phyloP scores from a whole-genome alignment of 2,113 vertebrate genomes.

The Microtus richardsoni region DNA sequence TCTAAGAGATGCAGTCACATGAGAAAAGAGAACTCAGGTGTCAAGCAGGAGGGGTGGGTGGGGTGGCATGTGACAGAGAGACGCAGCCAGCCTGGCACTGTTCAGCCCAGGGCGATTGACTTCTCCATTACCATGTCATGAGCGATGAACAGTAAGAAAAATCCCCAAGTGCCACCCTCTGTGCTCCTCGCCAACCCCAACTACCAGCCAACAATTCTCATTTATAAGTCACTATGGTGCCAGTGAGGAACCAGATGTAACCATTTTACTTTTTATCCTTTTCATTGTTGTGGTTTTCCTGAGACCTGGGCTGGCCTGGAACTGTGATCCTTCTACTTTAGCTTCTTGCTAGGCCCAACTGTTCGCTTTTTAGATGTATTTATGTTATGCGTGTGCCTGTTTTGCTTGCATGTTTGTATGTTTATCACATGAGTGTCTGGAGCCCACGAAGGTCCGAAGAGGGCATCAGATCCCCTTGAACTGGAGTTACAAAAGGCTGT shows the following conservation, averaged over 20 bases:
- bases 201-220: not conserved
- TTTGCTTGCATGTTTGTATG: not conserved
- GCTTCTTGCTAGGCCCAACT: not conserved
- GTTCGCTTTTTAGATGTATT: not conserved
- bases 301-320: not conserved
- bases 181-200: constrained; percentile 18
- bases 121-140: not conserved
- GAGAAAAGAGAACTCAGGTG: constrained; percentile 4
- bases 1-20: not conserved
- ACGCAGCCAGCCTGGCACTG: not conserved
- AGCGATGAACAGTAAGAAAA: constrained; percentile 7
- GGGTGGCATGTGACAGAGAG: not conserved
- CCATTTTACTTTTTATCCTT: not conserved
- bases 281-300: not conserved
- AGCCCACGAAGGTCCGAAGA: not conserved
- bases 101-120: constrained; percentile 10
- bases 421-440: not conserved
- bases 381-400: not conserved
- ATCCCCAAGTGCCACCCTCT: not conserved
- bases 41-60: not conserved
- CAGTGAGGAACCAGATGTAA: constrained; percentile 18
- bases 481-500: not conserved
- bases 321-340: not conserved
- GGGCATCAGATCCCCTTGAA: not conserved
- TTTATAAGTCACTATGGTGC: not conserved